These are phyloP conservation scores for Mimumesa dahlbomi DNA, from an alignment of 2,888 invertebrate species.

Conservation along the genomic window DNA sequence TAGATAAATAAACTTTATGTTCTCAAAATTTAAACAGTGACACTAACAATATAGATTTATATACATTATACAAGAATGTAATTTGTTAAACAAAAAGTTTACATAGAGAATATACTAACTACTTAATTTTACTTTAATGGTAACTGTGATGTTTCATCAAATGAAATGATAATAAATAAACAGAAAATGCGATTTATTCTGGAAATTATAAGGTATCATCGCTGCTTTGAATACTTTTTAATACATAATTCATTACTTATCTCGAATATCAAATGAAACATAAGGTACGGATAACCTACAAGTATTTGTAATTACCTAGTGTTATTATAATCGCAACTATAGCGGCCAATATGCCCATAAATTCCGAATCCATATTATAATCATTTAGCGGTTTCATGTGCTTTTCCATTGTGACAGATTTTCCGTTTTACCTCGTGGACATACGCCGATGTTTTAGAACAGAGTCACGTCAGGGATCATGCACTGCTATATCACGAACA, in stretches of 20 bases:
- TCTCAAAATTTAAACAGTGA: not conserved
- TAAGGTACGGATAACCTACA: constrained; percentile 42
- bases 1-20: constrained; percentile 42
- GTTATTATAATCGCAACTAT: constrained; percentile 75
- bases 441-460: constrained; percentile 3
- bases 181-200: not conserved
- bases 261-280: not conserved
- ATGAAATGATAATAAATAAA: constrained; percentile 20
- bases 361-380: constrained; percentile 65
- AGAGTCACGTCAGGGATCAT: too few relatives aligned
- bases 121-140: too few relatives aligned
- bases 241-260: constrained; percentile 6
- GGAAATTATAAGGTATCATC: not conserved
- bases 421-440: constrained; percentile 2
- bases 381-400: constrained; percentile 59
- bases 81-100: not conserved
- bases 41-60: constrained; percentile 7
- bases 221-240: not conserved
- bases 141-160: constrained; percentile 12
- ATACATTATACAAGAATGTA: constrained; percentile 4
- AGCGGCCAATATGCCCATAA: constrained; percentile 75
- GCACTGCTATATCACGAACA: too few relatives aligned
- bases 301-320: constrained; percentile 72
- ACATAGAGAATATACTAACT: not conserved
- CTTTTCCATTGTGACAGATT: constrained; percentile 66